Evolutionary conservation across 30 jellyfish, hydroid and myxozoan species (phyloP).

Genomic region (Aurelia coerulea): DNA sequence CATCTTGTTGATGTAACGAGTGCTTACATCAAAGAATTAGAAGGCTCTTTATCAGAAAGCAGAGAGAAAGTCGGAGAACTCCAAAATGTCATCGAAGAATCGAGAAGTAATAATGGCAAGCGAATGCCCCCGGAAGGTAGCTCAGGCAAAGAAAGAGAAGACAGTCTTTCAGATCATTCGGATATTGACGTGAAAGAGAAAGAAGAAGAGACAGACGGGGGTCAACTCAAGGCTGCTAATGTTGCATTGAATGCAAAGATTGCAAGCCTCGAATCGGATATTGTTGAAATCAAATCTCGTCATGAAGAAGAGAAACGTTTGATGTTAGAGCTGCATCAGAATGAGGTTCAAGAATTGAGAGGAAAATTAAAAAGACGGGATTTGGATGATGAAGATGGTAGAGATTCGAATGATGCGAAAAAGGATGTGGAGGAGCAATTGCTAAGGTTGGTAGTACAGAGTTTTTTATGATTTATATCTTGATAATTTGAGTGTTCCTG

Average conservation of each 20-base stretch:
- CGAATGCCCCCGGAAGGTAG: constrained; percentile 97
- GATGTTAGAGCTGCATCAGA: constrained; percentile 15
- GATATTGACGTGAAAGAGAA: constrained; percentile 49
- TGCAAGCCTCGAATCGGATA: constrained; percentile 64
- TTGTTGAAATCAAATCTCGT: constrained; percentile 20
- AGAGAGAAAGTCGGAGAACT: constrained; percentile 82
- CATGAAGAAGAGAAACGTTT: constrained; percentile 35
- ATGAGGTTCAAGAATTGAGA: background rate
- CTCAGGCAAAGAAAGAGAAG: constrained; percentile 69
- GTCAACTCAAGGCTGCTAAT: constrained; percentile 8
- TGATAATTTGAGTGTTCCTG: background rate
- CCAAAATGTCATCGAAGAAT: constrained; percentile 66
- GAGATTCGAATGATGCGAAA: background rate
- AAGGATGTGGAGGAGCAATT: background rate
- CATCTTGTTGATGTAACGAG: constrained; percentile 98
- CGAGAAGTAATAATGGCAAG: constrained; percentile 43
- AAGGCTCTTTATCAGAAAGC: constrained; percentile 81
- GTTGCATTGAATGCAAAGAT: constrained; percentile 52
- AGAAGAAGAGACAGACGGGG: constrained; percentile 21
- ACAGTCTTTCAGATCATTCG: constrained; percentile 60
- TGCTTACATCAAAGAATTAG: constrained; percentile 91
- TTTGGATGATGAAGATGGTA: constrained; percentile 31
- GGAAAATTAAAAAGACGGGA: constrained; percentile 4
- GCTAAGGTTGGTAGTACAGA: no score
- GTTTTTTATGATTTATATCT: background rate